Base-by-base conservation (phyloP, 2,113 vertebrate genomes). In the Thryonomys swinderianus region DNA sequence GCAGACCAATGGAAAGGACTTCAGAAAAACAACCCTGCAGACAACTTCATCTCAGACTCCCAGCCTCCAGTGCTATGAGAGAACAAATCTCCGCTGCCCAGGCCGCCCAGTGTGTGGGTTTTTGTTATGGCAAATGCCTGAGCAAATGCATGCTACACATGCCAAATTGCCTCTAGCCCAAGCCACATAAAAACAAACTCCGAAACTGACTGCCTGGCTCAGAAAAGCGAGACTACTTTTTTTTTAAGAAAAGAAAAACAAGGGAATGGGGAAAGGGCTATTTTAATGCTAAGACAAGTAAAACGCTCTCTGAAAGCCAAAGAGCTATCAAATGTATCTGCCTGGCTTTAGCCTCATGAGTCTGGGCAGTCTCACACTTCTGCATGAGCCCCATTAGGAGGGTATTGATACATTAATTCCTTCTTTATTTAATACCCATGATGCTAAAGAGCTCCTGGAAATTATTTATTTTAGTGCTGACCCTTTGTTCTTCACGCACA, bases 321-420 rank as follows among this genome's bases (percentile, higher is more conserved):
- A 53, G 4, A 32, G 53, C 66, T 59, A 21, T 37, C 53, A 73
- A 48, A 5, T 4, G 34, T 8, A 6, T 16, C 48, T 40, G 32
- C 8, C 34, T 5, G 16, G 12, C 0, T 5, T 61, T 0, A 42
- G 3, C 37, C 27, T 37, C 48, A 3, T 5, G 61, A 90, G 55
- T 42, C 3, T 42, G 25, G n/a, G 1, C 2, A 0, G 34, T 40
- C 34, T 84, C 21, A 7, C 0, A 37, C 32, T 14, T 51, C 83
- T 83, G 27, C 25, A 4, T 7, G 18, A 57, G 25, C 45, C 67
- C 81, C n/a, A 40, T 13, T 37, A 25, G 18, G 57, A 27, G 53
- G 40, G 32, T 0, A 4, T 40, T 34, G 40, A 42, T n/a, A 57
- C 12, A 10, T 53, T 16, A 42, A 25, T 23, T 48, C 59, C 81